Evolutionary conservation across 2,113 vertebrate genomes (phyloP).

Genomic region (Poeciliopsis occidentalis): DNA sequence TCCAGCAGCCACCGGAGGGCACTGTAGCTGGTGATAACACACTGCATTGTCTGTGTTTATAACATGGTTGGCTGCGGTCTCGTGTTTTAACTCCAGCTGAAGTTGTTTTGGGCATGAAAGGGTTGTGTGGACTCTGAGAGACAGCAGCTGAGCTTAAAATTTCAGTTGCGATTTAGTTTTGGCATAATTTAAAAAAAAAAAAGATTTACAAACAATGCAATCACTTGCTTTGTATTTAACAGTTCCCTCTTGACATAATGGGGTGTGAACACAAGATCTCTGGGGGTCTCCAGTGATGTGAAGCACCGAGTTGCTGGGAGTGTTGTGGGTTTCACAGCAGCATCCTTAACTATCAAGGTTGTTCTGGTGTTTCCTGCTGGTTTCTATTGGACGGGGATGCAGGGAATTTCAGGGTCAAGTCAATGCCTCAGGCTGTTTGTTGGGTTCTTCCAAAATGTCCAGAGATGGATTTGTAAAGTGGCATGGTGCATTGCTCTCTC

Average conservation of each 20-base stretch:
- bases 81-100: slow-evolving; percentile 42
- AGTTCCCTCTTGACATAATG: neutral
- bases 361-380: slow-evolving; percentile 2
- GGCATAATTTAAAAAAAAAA: neutral
- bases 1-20: slow-evolving; percentile 63
- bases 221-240: neutral
- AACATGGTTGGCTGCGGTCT: slow-evolving; percentile 45
- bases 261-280: too few species aligned
- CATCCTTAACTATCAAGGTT: neutral
- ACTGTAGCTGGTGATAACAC: slow-evolving; percentile 69
- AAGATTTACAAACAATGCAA: neutral
- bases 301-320: neutral
- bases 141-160: slow-evolving; percentile 5
- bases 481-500: neutral
- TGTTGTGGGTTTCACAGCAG: neutral
- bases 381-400: slow-evolving; percentile 2
- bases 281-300: neutral
- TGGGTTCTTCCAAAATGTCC: neutral
- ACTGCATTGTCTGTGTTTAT: slow-evolving; percentile 53
- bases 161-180: slow-evolving; percentile 12
- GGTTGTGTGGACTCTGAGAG: neutral
- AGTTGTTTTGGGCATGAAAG: slow-evolving; percentile 23
- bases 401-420: neutral
- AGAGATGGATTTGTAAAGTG: neutral
- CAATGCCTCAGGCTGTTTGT: slow-evolving; percentile 9